Conservation (phyloP, 2,888 invertebrate genomes). For the Glomeris marginata region DNA sequence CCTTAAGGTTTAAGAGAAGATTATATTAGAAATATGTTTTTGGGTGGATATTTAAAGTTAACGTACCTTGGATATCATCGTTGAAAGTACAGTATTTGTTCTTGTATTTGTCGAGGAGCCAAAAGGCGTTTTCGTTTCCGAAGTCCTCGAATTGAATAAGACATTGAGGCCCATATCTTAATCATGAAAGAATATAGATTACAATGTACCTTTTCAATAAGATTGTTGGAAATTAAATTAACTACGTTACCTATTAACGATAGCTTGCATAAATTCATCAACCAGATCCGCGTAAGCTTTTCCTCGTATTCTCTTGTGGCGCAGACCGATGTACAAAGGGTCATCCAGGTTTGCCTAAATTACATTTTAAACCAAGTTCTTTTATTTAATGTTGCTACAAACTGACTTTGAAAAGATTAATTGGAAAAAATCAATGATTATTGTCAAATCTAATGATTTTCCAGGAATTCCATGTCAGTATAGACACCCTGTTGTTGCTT, state of each 20-base stretch:
- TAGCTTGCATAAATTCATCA: slow-evolving; percentile 94
- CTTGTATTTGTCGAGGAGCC: slow-evolving; percentile 77
- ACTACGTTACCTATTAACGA: slow-evolving; percentile 40
- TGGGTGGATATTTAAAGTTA: neutral
- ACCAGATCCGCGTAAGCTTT: slow-evolving; percentile 76
- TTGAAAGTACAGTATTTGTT: slow-evolving; percentile 88
- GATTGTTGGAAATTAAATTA: neutral
- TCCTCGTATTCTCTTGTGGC: slow-evolving; percentile 69
- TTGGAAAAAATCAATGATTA: no score
- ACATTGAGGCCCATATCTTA: slow-evolving; percentile 36
- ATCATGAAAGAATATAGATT: slow-evolving; percentile 13
- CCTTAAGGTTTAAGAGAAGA: slow-evolving; percentile 18
- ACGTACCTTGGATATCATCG: slow-evolving; percentile 86
- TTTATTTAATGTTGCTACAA: no score
- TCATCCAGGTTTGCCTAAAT: slow-evolving; percentile 65
- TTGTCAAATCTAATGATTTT: no score
- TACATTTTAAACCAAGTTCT: slow-evolving; percentile 5
- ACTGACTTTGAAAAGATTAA: no score
- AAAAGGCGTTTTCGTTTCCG: slow-evolving; percentile 92
- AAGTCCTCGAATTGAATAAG: slow-evolving; percentile 90
- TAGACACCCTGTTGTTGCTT: no score
- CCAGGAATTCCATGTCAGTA: no score
- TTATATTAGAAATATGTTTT: slow-evolving; percentile 2
- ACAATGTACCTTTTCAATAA: neutral
- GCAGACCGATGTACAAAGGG: slow-evolving; percentile 86